phyloP scores from a whole-genome alignment of 2,797 vertebrate species.

The Acanthurus leucopareius region DNA sequence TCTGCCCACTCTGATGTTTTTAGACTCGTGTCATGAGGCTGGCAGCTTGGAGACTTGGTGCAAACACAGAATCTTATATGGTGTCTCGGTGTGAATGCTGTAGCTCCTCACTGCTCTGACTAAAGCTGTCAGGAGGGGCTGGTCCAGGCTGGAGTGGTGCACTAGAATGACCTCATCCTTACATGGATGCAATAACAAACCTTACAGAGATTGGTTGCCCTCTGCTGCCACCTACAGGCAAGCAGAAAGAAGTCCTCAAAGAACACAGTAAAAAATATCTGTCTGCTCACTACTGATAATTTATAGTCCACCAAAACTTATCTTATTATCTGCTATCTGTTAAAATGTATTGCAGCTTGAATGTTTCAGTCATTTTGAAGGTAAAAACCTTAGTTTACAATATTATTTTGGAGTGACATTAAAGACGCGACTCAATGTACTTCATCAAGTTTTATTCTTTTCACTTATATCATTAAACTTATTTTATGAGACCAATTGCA shows the following conservation, averaged over 20 bases:
- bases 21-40: slow-evolving; percentile 18
- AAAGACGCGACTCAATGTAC: background rate
- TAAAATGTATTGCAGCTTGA: background rate
- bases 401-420: background rate
- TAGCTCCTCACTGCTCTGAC: slow-evolving; percentile 33
- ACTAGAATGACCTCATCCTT: slow-evolving; percentile 80
- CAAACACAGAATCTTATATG: slow-evolving; percentile 36
- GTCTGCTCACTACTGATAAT: background rate
- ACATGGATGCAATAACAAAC: slow-evolving; percentile 64
- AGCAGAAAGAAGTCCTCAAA: background rate
- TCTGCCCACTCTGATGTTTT: slow-evolving; percentile 25
- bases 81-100: slow-evolving; percentile 33
- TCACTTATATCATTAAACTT: no score
- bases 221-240: slow-evolving; percentile 81
- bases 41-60: slow-evolving; percentile 27
- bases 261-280: background rate
- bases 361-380: background rate
- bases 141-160: slow-evolving; percentile 70
- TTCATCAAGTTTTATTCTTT: background rate
- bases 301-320: background rate
- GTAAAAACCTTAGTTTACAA: background rate
- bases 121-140: slow-evolving; percentile 46
- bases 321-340: background rate
- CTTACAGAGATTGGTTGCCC: slow-evolving; percentile 31
- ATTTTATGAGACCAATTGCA: no score